Evolutionary conservation across 2,888 invertebrate genomes (phyloP), one percentile per base, ranked within the genome.

Genomic region (Coenonympha glycerion): DNA sequence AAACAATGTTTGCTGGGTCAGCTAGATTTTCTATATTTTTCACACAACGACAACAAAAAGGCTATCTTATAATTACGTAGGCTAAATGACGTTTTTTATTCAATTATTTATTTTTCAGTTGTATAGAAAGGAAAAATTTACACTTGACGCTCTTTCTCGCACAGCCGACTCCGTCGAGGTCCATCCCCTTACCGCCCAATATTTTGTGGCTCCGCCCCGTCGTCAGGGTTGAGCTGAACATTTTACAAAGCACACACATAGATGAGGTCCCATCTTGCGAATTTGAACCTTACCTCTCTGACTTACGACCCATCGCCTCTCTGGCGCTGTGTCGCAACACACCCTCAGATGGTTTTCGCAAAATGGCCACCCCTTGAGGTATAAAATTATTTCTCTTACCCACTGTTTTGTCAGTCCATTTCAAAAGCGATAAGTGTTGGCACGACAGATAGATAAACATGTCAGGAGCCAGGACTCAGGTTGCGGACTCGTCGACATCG

Each of bases 401-500:
- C 45, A 44, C 54, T 53, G 47, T 45, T 50, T 46, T 55, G 63
- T 68, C 76, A 84, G 75, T 82, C 48, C 45, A 31, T 56, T 61
- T 62, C 50, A 42, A 47, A 49, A 52, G 59, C 53, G 61, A 56
- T 55, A 56, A 58, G 60, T 59, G 61, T 41, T 44, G 48, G 55
- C 47, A 39, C 30, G 2, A 15, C 9, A 2, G 46, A 47, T 52
- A 42, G 76, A 16, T 47, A 47, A 58, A 52, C 47, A 86, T 87
- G 86, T 79, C 86, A 6, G 74, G 73, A 19, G 63, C 89, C 16
- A 81, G 91, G 57, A 88, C 90, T 55, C 92, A 92, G 67, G 72
- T 92, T 41, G 92, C 92, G 0, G 92, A 92, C 69, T 92, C 84
- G 0, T 84, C 92, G 0, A 92, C 92, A 0, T 92, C 92, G 3